A percentile compares a stretch with the other conserved stretches of the same genome.
Conservation (phyloP, 2,113 vertebrate genomes). For the Ochotona princeps region DNA sequence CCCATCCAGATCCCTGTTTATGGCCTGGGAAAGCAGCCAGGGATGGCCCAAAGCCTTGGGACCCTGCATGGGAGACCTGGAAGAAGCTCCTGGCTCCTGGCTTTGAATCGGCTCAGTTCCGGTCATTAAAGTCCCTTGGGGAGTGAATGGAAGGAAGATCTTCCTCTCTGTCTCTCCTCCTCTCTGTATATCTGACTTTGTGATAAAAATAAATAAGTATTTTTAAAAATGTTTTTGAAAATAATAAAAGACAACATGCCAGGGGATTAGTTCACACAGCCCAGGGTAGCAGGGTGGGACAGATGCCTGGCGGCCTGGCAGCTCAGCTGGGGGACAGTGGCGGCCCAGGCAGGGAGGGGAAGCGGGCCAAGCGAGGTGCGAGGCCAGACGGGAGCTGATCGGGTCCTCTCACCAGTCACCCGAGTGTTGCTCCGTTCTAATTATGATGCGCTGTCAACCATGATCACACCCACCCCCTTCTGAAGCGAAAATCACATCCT, state of each 20-base stretch:
- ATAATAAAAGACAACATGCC: slow-evolving; percentile 45
- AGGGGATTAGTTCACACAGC: slow-evolving; percentile 7
- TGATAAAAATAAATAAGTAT: too few relatives aligned
- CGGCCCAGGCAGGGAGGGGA: neutral
- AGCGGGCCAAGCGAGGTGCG: slow-evolving; percentile 8
- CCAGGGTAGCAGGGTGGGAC: neutral
- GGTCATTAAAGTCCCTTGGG: too few relatives aligned
- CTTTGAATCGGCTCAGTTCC: too few relatives aligned
- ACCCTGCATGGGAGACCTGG: too few relatives aligned
- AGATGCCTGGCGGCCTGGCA: slow-evolving; percentile 36
- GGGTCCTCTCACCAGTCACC: neutral
- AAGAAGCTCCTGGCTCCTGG: too few relatives aligned
- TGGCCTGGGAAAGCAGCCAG: too few relatives aligned
- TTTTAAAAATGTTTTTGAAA: too few relatives aligned
- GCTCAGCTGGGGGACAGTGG: neutral
- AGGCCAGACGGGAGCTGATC: neutral
- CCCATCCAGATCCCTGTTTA: too few relatives aligned
- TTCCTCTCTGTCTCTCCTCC: too few relatives aligned
- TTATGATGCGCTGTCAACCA: neutral
- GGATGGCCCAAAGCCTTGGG: too few relatives aligned
- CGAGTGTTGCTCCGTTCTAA: neutral
- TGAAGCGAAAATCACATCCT: slow-evolving; percentile 50
- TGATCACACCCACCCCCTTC: neutral
- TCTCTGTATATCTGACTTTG: too few relatives aligned
- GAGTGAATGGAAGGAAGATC: too few relatives aligned